These are phyloP conservation scores for Scaptomyza caliginosa DNA, from an alignment of 2,888 invertebrate genomes.

Conservation along the genomic window DNA sequence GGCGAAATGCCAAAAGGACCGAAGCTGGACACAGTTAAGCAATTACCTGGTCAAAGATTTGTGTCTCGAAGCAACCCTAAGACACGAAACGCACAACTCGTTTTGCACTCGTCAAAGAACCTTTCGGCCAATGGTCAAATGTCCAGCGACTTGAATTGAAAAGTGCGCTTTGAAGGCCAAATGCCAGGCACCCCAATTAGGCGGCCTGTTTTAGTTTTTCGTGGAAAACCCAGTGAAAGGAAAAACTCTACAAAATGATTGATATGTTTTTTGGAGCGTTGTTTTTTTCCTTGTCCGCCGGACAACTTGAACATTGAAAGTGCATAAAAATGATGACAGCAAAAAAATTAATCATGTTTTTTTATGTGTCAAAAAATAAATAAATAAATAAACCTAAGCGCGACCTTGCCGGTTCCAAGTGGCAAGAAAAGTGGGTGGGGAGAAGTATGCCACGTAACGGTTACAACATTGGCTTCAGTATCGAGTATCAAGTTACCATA, in stretches of 20 bases:
- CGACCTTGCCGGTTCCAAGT: conserved; percentile 19
- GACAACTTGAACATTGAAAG: conserved; percentile 36
- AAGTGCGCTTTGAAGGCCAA: conserved; percentile 49
- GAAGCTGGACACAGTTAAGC: conserved; percentile 23
- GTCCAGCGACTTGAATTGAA: conserved; percentile 32
- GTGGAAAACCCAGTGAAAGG: conserved; percentile 27
- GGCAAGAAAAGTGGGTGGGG: background rate
- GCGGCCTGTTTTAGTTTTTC: conserved; percentile 44
- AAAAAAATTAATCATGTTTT: conserved; percentile 73
- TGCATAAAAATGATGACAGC: conserved; percentile 38
- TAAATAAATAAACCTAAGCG: conserved; percentile 13
- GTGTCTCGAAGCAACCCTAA: conserved; percentile 50
- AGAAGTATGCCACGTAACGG: background rate
- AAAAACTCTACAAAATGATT: conserved; percentile 60
- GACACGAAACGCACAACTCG: conserved; percentile 37
- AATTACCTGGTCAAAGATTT: conserved; percentile 2
- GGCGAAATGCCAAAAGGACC: conserved; percentile 25
- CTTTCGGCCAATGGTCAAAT: conserved; percentile 66
- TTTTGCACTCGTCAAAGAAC: conserved; percentile 47
- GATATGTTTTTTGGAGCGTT: conserved; percentile 56
- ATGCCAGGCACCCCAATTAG: conserved; percentile 74
- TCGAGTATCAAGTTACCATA: conserved; percentile 33
- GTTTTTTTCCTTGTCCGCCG: background rate
- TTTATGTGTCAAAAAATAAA: conserved; percentile 33
- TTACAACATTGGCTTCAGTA: background rate